Base-by-base conservation (phyloP, 2,888 invertebrate genomes). In the Dysmachus trigonus region DNA sequence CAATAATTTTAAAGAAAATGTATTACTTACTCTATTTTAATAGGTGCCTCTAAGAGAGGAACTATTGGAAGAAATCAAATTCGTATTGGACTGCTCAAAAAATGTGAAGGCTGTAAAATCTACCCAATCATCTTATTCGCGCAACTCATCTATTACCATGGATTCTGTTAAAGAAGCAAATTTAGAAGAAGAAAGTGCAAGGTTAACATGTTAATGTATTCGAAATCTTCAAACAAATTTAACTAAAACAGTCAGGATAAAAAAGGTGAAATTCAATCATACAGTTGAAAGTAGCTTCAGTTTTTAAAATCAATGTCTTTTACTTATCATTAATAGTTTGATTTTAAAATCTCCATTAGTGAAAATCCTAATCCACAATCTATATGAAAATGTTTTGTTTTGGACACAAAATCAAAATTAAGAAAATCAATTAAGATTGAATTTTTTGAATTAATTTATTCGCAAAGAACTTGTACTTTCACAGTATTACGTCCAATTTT, bases 51-150 rank as follows among this genome's bases (percentile, higher is more conserved):
- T 96, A 88, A 93, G 92, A 89, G 93, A 95, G 73, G 95, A 95
- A 88, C 90, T 96, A 8, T 92, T 93, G 85, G 94, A 94, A n/a
- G 97, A 97, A 90, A 89, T 96, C 53, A 94, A 93, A 89, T 96
- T 97, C 90, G 94, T 96, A 41, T 90, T 95, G 0, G 94, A 94
- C 89, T 96, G 95, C 89, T 94, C 94, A 86, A 95, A 95, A 35
- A 94, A 95, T 74, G 93, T 94, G 0, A 96, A 96, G 89, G 95
- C 95, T 1, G 94, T 95, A 0, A 93, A 94, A 1, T 90, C 91
- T 87, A 89, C 91, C 0, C 89, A 90, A 1, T 91, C 92, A 2
- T 88, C 91, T 71, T 91, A 91, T 88, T 91, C 92, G 1, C 89
- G 91, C 1, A 90, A 91, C 74, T 91, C 91, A 6, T 91, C 91